Conservation (phyloP, 2,797 vertebrate genomes). For the Momotus momota region DNA sequence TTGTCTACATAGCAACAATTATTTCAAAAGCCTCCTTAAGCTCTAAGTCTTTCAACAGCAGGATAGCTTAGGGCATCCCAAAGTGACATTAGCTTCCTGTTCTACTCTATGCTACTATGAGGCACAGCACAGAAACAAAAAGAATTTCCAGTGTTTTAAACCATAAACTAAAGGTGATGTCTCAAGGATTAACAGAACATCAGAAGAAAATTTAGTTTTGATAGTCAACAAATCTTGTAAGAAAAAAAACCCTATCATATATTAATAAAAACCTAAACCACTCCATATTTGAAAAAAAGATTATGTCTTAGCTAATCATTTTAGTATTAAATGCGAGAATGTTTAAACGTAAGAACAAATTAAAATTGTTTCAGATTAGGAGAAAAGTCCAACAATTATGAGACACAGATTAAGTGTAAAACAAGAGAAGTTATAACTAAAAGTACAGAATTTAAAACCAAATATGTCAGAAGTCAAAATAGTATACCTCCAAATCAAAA, state of each 20-base stretch:
- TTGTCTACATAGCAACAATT: not conserved
- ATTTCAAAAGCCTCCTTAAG: not conserved
- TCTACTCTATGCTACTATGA: rapidly evolving
- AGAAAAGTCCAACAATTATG: not conserved
- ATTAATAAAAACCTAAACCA: not conserved
- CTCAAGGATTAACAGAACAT: not conserved
- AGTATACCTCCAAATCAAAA: not conserved
- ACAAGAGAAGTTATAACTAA: not conserved
- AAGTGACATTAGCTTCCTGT: not conserved
- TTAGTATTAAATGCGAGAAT: not conserved
- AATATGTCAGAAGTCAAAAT: not conserved
- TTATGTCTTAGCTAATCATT: not conserved
- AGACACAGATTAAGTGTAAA: not conserved
- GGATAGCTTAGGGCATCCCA: not conserved
- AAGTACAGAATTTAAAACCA: not conserved
- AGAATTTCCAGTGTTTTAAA: not conserved
- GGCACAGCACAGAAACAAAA: not conserved
- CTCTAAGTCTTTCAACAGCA: not conserved
- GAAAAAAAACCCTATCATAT: not conserved
- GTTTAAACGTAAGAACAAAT: not conserved
- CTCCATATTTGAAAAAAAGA: not conserved
- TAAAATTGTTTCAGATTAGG: not conserved
- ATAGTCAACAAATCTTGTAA: not conserved
- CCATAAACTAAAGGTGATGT: not conserved
- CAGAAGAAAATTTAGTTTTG: not conserved